Evolutionary conservation across 37 sponge, comb jelly and placozoan genomes (phyloP), one percentile per base, ranked within the genome.

Genomic region (Beroe ovata): DNA sequence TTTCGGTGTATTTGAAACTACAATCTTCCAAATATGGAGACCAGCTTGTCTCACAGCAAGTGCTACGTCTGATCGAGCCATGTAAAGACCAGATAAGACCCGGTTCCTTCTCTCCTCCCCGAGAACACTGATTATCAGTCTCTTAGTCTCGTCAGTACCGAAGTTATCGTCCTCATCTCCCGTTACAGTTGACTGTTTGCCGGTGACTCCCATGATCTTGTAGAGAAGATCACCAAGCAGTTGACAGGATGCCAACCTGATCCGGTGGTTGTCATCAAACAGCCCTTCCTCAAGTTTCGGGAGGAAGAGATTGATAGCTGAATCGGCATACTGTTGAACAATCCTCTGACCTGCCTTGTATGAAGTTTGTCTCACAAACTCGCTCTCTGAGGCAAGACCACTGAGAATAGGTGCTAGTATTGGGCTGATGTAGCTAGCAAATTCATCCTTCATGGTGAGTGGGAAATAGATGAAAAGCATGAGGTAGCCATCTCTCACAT

Each of bases 1-100:
- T 21, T 92, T 92, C 4, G 95, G 93, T 30, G 99, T 96, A 91
- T 96, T 95, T 35, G 95, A 92, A 25, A 99, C 96, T 25, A 99
- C 92, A 36, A 99, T 93, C 89, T 99, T 99, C 99, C 99, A 99
- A 25, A 99, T 94, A 81, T 99, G 99, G 38, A 99, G 91, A 14
- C 96, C 93, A 19, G 94, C 90, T 61, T 99, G 99, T 41, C 99
- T 90, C 38, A 99, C 99, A 40, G 95, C 64, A 37, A 96, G 89
- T 0, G 99, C 95, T 32, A 95, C 94, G 64, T 99, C 99, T n/a
- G 95, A 94, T 30, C 99, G 93, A 0, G 95, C 94, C 94, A 99
- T 96, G 92, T 96, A 99, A 11, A 99, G 93, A n/a, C 99, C 95
- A 77, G 99, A 93, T 0, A 99, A 72, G 36, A 99, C 94, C 30